These are phyloP conservation scores for Oryzias javanicus DNA, from an alignment of 2,113 vertebrate species.

Conservation along the genomic window DNA sequence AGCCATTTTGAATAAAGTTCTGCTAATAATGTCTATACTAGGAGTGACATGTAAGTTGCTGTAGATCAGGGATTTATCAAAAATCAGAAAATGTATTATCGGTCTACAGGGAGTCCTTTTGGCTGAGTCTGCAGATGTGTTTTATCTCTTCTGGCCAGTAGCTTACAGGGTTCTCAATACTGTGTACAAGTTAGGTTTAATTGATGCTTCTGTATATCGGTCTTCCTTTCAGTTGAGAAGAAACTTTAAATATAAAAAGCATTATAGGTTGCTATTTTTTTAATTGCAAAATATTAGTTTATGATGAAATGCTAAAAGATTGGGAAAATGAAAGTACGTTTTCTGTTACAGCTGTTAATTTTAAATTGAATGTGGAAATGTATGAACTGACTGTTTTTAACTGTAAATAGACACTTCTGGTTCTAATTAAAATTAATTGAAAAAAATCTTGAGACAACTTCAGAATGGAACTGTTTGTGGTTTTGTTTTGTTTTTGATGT, in stretches of 20 bases:
- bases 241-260: constrained; percentile 88
- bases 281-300: constrained; percentile 76
- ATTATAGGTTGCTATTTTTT: constrained; percentile 88
- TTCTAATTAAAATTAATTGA: constrained; percentile 77
- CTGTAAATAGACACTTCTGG: constrained; percentile 73
- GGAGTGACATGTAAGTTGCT: constrained; percentile 47
- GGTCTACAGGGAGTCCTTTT: constrained; percentile 71
- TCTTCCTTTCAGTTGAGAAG: constrained; percentile 81
- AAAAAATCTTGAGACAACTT: constrained; percentile 47
- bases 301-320: constrained; percentile 71
- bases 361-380: constrained; percentile 73
- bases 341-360: constrained; percentile 67
- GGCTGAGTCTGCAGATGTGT: constrained; percentile 55
- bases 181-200: constrained; percentile 83
- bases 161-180: constrained; percentile 71
- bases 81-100: constrained; percentile 49
- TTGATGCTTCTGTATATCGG: constrained; percentile 86
- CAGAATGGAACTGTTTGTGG: constrained; percentile 1
- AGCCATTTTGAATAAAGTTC: constrained; percentile 59
- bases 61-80: constrained; percentile 66
- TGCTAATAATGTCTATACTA: constrained; percentile 41
- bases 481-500: neutral
- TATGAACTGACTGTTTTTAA: constrained; percentile 68
- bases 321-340: constrained; percentile 58
- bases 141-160: constrained; percentile 75